Evolutionary conservation across 2,113 vertebrate genomes (phyloP).

Genomic region (Oreocharis arfaki): DNA sequence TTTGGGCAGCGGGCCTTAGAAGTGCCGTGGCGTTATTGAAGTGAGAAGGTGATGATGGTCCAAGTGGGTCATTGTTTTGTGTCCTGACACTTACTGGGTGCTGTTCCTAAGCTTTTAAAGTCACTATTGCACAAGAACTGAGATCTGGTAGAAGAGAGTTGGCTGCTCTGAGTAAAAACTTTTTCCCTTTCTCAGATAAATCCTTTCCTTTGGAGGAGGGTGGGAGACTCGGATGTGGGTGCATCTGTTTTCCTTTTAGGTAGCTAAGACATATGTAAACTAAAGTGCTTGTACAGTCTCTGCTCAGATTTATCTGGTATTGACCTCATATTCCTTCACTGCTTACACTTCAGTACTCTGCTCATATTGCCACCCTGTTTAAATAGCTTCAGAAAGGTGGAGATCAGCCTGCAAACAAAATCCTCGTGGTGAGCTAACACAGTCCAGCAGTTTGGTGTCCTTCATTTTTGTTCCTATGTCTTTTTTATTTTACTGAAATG

Average conservation of each 20-base stretch:
- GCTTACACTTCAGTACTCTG: not conserved
- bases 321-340: not conserved
- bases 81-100: not conserved
- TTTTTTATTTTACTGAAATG: not conserved
- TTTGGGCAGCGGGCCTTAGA: not conserved
- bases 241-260: not conserved
- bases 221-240: too few relatives aligned
- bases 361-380: not conserved
- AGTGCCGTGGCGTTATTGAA: fast-evolving
- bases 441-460: fast-evolving
- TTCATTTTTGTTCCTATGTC: not conserved
- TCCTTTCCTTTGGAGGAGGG: not conserved
- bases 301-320: not conserved
- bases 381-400: not conserved
- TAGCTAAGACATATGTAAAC: not conserved
- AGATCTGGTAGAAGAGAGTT: not conserved
- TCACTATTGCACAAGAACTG: not conserved
- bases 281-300: not conserved
- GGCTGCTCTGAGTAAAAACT: not conserved
- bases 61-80: not conserved
- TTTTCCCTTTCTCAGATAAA: not conserved
- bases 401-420: not conserved
- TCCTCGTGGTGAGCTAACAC: not conserved
- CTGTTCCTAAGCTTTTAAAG: not conserved
- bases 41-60: not conserved